Percentiles rank a stretch among this genome's conserved stretches.
Conservation (phyloP, 2,113 vertebrate genomes). For the Haliaeetus leucogaster region DNA sequence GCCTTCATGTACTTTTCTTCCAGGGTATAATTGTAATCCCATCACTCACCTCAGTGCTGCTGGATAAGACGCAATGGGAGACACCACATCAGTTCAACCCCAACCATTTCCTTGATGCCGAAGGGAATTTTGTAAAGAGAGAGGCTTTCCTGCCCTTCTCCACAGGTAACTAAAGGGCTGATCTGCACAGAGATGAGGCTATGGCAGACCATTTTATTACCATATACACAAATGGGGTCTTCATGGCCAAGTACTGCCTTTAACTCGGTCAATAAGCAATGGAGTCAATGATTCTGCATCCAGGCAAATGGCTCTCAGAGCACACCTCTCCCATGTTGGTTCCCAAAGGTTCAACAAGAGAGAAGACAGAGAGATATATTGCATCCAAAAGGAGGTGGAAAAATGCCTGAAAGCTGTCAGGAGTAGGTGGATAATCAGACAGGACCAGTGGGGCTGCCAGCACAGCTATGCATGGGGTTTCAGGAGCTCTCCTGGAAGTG, state of each 20-base stretch:
- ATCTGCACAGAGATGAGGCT: neutral
- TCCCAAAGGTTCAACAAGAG: neutral
- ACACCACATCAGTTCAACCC: conserved; percentile 79
- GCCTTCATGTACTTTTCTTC: neutral
- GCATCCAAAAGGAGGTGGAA: neutral
- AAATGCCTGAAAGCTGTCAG: neutral
- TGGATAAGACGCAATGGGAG: conserved; percentile 76
- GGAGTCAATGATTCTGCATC: neutral
- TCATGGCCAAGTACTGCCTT: neutral
- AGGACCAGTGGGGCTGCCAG: neutral
- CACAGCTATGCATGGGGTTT: neutral
- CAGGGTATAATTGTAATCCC: conserved; percentile 80
- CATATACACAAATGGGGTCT: neutral
- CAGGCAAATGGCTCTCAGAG: neutral
- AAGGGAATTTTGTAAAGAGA: conserved; percentile 73
- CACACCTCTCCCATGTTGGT: neutral
- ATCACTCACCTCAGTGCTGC: conserved; percentile 75
- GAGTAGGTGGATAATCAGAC: neutral
- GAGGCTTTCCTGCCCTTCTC: conserved; percentile 80
- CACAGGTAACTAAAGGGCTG: conserved; percentile 44
- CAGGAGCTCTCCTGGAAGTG: neutral
- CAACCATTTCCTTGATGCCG: conserved; percentile 71
- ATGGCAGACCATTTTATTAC: neutral
- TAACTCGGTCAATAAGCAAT: neutral
- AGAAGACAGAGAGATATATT: neutral